Base-by-base conservation (phyloP, 2,113 vertebrate genomes). In the Actenoides hombroni region DNA sequence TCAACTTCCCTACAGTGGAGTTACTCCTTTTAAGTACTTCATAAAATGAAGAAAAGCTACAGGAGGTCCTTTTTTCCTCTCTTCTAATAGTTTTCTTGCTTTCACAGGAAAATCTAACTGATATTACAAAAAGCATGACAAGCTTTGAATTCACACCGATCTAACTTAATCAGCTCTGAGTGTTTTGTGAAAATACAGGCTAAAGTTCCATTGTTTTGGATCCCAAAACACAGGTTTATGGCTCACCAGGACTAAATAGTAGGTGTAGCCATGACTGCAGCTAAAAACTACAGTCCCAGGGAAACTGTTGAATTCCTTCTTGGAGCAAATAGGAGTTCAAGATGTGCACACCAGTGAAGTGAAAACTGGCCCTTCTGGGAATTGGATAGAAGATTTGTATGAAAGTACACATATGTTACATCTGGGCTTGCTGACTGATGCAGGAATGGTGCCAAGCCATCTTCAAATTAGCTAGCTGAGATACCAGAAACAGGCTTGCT, bases 1-100 rank as follows among this genome's bases (percentile, higher is more conserved):
- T 93, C 31, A 77, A 70, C 88, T 81, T 93, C 93, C 71, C 49
- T 18, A 65, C 63, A 78, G 85, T n/a, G 37, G 42, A 63, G 42
- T 81, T 77, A 51, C 37, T 78, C 33, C 83, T 96, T 96, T 96
- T 79, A 96, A 96, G 79, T 92, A 86, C 46, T 92, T 90, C 42
- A 71, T 77, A 90, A 93, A 56, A 93, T 42, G 85, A 77, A 92
- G 74, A 89, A 89, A 91, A 96, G 18, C 93, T 42, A 51, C 33
- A 8, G 92, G 93, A 88, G 88, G 79, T 94, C 3, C 78, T 78
- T 96, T 94, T 96, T 60, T 74, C 49, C 63, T 77, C 29, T 69
- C 18, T 86, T 93, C 64, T 70, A 70, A 81, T 81, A 83, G 64
- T 70, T 90, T 56, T 48, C 46, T 88, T 86, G 42, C 26, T 59